phyloP scores from a whole-genome alignment of 2,888 invertebrate genomes.

The Galerucella nymphaeae region DNA sequence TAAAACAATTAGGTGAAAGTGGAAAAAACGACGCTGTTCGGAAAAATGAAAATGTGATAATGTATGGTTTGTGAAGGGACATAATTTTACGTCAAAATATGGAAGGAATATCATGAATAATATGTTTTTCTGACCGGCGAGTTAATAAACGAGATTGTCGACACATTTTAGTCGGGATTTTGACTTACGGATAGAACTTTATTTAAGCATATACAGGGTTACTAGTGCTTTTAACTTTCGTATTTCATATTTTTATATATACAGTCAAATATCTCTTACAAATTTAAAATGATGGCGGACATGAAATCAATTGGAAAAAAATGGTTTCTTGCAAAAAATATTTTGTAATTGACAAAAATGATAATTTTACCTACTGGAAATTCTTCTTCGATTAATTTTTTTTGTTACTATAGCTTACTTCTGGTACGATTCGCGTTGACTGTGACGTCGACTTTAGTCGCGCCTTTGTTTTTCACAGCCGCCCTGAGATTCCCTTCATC shows the following conservation, averaged over 20 bases:
- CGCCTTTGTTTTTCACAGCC: constrained; percentile 62
- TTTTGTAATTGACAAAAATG: not conserved
- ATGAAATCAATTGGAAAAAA: too few relatives aligned
- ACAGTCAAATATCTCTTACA: too few relatives aligned
- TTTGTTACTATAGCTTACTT: not conserved
- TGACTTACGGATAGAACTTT: not conserved
- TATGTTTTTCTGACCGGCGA: constrained; percentile 23
- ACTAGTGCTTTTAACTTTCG: too few relatives aligned
- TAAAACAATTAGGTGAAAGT: constrained; percentile 58
- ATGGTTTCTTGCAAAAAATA: too few relatives aligned
- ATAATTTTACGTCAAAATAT: constrained; percentile 24
- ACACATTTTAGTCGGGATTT: constrained; percentile 1
- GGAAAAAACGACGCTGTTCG: constrained; percentile 36
- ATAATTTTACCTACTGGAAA: not conserved
- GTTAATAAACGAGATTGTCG: constrained; percentile 9
- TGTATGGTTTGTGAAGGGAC: constrained; percentile 28
- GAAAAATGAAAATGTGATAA: constrained; percentile 34
- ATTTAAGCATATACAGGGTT: too few relatives aligned
- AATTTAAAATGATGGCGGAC: too few relatives aligned
- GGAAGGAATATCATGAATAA: constrained; percentile 18
- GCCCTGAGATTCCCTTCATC: constrained; percentile 65
- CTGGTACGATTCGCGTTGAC: not conserved
- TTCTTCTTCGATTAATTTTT: not conserved
- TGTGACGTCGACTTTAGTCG: constrained; percentile 37
- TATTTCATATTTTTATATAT: too few relatives aligned